Conservation (phyloP, 2,888 invertebrate genomes). For the Drosophila picticornis region DNA sequence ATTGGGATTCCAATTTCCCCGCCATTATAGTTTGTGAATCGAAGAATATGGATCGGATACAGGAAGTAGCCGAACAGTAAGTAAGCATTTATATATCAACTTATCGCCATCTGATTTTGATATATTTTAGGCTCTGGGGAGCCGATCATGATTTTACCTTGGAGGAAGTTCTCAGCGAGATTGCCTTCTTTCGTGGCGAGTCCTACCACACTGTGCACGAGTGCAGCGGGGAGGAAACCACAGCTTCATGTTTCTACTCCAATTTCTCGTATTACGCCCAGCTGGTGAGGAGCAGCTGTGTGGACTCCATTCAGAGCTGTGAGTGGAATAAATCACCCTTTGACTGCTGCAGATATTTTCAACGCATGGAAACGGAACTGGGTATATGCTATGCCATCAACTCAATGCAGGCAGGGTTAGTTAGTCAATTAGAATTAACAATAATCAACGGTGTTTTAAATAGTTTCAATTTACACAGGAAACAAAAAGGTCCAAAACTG, state of each 20-base stretch:
- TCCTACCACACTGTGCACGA: conserved; percentile 89
- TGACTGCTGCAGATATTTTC: conserved; percentile 89
- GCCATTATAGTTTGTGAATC: conserved; percentile 90
- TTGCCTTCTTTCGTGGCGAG: conserved; percentile 89
- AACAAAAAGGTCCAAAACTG: conserved; percentile 84
- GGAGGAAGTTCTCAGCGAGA: conserved; percentile 90
- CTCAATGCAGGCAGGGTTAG: conserved; percentile 86
- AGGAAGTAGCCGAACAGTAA: conserved; percentile 88
- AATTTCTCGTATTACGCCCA: conserved; percentile 88
- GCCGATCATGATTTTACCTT: conserved; percentile 89
- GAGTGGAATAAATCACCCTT: conserved; percentile 87
- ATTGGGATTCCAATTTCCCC: conserved; percentile 91
- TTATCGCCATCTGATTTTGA: accelerated
- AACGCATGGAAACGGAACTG: conserved; percentile 88
- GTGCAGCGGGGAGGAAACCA: conserved; percentile 86
- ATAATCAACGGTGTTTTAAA: not conserved
- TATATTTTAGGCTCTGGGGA: conserved; percentile 87
- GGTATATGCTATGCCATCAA: conserved; percentile 89
- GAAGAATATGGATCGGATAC: conserved; percentile 88
- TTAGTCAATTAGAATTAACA: not conserved
- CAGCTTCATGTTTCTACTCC: conserved; percentile 87
- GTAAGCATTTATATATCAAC: conserved; percentile 50
- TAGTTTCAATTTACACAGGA: conserved; percentile 35
- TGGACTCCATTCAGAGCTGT: conserved; percentile 87
- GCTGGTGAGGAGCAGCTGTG: conserved; percentile 87